Conservation (phyloP, 1,140 invertebrate species). For the Aphaenogaster rudis region DNA sequence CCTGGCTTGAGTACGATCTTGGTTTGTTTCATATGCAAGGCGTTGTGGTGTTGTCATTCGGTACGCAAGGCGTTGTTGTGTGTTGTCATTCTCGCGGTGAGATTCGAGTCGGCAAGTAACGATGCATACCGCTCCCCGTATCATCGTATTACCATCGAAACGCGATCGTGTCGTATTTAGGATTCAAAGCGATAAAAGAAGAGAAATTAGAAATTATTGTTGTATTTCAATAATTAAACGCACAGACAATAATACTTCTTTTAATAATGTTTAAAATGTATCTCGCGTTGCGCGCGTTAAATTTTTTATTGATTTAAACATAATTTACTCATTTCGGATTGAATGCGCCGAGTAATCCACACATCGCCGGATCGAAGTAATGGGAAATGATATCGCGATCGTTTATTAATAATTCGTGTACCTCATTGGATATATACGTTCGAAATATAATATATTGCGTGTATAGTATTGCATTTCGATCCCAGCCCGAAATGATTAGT, state of each 20-base stretch:
- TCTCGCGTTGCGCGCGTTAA: neutral
- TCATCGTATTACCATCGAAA: neutral
- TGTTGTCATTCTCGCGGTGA: neutral
- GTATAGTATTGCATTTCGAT: neutral
- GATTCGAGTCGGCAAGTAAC: neutral
- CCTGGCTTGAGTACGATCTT: too few species aligned
- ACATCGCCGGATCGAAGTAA: neutral
- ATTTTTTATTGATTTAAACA: neutral
- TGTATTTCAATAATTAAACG: neutral
- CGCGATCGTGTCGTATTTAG: neutral
- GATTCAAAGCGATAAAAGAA: neutral
- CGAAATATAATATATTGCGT: neutral
- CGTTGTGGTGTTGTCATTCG: too few species aligned
- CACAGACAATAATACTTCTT: neutral
- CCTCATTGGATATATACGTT: neutral
- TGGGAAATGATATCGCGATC: neutral
- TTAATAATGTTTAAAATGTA: neutral
- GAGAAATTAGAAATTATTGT: neutral
- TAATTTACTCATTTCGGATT: neutral
- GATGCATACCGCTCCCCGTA: neutral
- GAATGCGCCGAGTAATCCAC: neutral
- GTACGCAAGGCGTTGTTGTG: too few species aligned
- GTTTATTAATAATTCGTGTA: neutral
- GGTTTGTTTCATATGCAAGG: too few species aligned
- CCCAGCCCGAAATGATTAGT: too few species aligned